Evolutionary conservation across 2,888 invertebrate species (phyloP).

Genomic region (Incurvaria masculella): DNA sequence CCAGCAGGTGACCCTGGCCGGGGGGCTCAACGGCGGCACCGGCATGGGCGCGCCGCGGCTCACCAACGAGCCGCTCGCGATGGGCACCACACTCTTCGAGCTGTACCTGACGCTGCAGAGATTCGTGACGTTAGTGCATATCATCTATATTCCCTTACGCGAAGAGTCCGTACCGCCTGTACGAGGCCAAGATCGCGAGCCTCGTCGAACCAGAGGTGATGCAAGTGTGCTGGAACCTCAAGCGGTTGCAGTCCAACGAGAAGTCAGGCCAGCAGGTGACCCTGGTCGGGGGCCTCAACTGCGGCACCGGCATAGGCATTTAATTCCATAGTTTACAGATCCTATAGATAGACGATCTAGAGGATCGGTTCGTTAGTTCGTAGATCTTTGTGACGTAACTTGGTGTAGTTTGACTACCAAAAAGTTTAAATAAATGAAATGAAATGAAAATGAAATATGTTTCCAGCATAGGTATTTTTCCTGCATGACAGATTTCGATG

Average conservation of each 20-base stretch:
- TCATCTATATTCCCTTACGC: constrained; percentile 71
- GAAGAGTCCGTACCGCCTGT: constrained; percentile 66
- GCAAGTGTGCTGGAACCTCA: constrained; percentile 72
- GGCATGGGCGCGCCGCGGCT: constrained; percentile 42
- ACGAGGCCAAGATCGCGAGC: constrained; percentile 68
- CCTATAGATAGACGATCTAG: too few relatives aligned
- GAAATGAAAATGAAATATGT: too few relatives aligned
- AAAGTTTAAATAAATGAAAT: too few relatives aligned
- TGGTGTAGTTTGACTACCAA: too few relatives aligned
- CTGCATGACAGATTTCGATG: too few relatives aligned
- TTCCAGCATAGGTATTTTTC: too few relatives aligned
- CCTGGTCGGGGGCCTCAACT: constrained; percentile 52
- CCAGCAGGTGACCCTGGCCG: constrained; percentile 41
- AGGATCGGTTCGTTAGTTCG: too few relatives aligned
- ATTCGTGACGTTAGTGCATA: constrained; percentile 65
- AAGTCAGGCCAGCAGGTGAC: constrained; percentile 37
- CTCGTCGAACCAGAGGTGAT: constrained; percentile 68
- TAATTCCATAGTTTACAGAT: too few relatives aligned
- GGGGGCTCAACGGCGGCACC: constrained; percentile 51
- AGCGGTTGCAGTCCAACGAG: constrained; percentile 56
- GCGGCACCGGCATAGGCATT: constrained; percentile 45
- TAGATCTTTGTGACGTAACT: too few relatives aligned
- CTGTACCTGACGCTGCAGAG: constrained; percentile 88
- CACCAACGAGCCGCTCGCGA: constrained; percentile 64
- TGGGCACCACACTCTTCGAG: constrained; percentile 89